Conservation (phyloP, 2,797 vertebrate species). For the Spheniscus humboldti region DNA sequence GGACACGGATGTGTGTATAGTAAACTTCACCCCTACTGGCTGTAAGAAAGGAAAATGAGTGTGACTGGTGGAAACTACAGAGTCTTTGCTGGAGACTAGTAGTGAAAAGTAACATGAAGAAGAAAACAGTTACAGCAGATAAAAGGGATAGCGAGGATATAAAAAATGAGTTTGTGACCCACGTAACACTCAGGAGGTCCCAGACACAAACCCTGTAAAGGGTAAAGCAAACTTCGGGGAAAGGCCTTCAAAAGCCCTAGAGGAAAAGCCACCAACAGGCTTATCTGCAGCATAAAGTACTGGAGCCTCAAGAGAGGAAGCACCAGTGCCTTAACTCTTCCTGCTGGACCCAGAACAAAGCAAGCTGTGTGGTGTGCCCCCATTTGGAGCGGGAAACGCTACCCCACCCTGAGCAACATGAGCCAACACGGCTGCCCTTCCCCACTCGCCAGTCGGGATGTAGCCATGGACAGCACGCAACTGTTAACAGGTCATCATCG, state of each 20-base stretch:
- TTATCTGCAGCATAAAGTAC: background rate
- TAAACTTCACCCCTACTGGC: background rate
- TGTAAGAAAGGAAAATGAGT: background rate
- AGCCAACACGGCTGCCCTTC: fast-evolving
- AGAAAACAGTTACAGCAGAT: background rate
- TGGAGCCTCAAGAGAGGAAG: background rate
- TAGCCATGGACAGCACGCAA: background rate
- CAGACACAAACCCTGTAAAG: background rate
- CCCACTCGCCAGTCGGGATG: fast-evolving
- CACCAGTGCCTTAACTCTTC: background rate
- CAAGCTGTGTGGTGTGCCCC: fast-evolving
- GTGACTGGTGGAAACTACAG: background rate
- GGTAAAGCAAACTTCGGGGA: background rate
- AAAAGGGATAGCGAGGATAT: background rate
- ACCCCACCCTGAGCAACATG: background rate
- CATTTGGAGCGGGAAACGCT: fast-evolving
- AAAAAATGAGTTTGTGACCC: background rate
- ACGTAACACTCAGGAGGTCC: fast-evolving
- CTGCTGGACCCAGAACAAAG: background rate
- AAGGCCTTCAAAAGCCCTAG: background rate
- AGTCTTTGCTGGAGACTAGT: background rate
- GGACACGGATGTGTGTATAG: background rate
- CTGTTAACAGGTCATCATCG: too few relatives aligned
- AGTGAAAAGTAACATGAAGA: background rate
- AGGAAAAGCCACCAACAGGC: background rate